phyloP scores from a whole-genome alignment of 2,888 invertebrate genomes.

The Amiota minor region DNA sequence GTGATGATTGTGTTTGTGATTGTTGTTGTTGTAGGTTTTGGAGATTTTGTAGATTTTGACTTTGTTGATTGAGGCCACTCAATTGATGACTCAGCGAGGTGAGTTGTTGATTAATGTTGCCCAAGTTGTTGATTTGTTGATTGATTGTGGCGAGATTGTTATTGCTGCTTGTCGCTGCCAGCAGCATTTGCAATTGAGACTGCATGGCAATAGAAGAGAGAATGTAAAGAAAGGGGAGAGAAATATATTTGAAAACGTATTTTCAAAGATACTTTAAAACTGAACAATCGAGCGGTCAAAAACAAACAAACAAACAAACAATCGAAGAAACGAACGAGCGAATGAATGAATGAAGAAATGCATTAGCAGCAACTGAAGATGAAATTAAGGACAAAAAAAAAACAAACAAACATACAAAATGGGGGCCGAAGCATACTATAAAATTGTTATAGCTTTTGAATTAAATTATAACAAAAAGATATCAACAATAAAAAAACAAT shows the following conservation, averaged over 20 bases:
- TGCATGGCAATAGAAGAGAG: conserved; percentile 42
- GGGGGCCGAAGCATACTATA: conserved; percentile 31
- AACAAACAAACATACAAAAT: conserved; percentile 35
- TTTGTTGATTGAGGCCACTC: conserved; percentile 73
- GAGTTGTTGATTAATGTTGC: conserved; percentile 73
- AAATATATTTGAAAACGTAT: neutral
- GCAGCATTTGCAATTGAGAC: conserved; percentile 71
- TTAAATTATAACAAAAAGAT: neutral
- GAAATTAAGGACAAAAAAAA: conserved; percentile 41
- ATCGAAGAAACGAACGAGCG: neutral
- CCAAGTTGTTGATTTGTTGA: conserved; percentile 72
- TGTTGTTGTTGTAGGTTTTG: conserved; percentile 61
- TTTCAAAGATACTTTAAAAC: conserved; percentile 37
- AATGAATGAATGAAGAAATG: conserved; percentile 51
- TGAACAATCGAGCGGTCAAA: conserved; percentile 40
- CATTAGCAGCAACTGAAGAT: conserved; percentile 15
- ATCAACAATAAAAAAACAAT: neutral
- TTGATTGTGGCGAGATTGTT: conserved; percentile 72
- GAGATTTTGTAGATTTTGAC: conserved; percentile 72
- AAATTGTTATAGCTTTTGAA: conserved; percentile 11
- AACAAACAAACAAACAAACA: conserved; percentile 35
- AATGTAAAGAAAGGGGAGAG: conserved; percentile 12
- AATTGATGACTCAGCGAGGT: conserved; percentile 72
- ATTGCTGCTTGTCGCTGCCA: conserved; percentile 71
- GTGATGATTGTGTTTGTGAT: conserved; percentile 66